These are phyloP conservation scores for Manis javanica DNA, from an alignment of 2,797 vertebrate species.

Conservation along the genomic window DNA sequence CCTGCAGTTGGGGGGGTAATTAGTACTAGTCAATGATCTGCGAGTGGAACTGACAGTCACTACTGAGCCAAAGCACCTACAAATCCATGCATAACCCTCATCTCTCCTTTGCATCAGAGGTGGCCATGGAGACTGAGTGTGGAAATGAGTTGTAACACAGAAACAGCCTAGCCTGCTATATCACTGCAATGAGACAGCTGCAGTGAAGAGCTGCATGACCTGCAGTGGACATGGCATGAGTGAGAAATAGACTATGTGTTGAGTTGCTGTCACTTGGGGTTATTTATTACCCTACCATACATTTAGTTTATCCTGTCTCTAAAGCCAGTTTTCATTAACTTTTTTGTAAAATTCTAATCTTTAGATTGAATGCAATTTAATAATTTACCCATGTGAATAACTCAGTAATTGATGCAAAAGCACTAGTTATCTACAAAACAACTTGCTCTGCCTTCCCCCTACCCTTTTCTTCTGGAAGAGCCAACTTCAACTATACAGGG, in stretches of 20 bases:
- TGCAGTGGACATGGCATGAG: neutral
- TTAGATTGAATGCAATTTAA: neutral
- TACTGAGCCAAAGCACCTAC: neutral
- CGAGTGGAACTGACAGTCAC: neutral
- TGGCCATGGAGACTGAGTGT: neutral
- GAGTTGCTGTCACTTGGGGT: neutral
- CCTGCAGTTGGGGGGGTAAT: neutral
- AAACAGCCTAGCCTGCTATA: neutral
- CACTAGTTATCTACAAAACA: neutral
- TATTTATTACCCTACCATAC: neutral
- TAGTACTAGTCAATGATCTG: neutral
- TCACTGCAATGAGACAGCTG: neutral
- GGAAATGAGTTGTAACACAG: neutral
- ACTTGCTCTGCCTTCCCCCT: neutral
- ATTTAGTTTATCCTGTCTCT: neutral
- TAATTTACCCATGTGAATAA: neutral
- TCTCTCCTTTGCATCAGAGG: neutral
- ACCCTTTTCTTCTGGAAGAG: neutral
- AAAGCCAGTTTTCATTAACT: conserved; percentile 13
- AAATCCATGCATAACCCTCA: neutral
- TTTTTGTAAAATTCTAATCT: neutral
- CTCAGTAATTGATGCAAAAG: neutral
- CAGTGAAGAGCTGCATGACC: neutral
- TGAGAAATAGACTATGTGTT: neutral
- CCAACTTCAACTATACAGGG: neutral